Percentiles rank a stretch among this genome's conserved stretches.
Conservation (phyloP, 2,113 vertebrate genomes). For the Arizona elegans region DNA sequence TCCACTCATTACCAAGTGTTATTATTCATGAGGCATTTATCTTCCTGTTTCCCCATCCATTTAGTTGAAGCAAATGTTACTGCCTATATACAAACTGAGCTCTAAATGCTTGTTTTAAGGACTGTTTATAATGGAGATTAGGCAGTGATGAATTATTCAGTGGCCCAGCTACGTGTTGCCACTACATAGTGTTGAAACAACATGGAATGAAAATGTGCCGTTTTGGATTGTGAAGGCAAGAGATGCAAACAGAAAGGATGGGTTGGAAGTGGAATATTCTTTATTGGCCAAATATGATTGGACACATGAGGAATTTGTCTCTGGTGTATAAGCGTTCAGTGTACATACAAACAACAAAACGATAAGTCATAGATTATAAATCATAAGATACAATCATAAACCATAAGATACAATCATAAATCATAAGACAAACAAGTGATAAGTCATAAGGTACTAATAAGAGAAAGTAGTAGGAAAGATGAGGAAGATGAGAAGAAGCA, state of each 20-base stretch:
- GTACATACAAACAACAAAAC: background rate
- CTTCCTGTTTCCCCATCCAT: background rate
- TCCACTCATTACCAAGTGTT: background rate
- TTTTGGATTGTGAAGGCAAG: background rate
- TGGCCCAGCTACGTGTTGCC: background rate
- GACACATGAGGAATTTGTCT: background rate
- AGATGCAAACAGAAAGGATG: background rate
- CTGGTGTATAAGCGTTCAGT: background rate
- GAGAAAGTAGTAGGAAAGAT: background rate
- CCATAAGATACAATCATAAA: background rate
- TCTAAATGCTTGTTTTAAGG: background rate
- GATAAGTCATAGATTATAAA: background rate
- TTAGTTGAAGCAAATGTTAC: background rate
- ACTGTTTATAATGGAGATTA: background rate
- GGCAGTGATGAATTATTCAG: background rate
- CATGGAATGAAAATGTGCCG: background rate
- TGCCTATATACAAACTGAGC: background rate
- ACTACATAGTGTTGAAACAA: background rate
- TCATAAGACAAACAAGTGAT: background rate
- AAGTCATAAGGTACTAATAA: background rate
- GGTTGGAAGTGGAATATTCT: background rate
- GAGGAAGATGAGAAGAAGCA: background rate
- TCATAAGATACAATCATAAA: background rate
- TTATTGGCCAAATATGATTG: background rate
- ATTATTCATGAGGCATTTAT: slow-evolving; percentile 6